Conservation (phyloP, 2,797 vertebrate genomes). For the Natrix natrix region DNA sequence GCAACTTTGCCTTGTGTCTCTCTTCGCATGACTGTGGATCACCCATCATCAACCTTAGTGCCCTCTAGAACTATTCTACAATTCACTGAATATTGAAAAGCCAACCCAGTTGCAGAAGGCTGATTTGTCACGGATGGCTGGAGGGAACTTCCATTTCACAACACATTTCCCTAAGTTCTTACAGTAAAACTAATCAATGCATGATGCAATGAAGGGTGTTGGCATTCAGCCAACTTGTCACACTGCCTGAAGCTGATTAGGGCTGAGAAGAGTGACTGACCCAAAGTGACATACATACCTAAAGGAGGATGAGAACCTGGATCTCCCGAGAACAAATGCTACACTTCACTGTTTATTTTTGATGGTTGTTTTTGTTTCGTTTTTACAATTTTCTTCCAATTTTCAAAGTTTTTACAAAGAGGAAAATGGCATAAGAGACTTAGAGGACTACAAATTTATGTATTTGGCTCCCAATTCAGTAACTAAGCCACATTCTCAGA, state of each 20-base stretch:
- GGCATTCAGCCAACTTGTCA: not conserved
- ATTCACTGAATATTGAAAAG: not conserved
- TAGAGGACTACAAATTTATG: no score
- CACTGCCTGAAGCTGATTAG: not conserved
- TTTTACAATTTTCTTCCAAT: no score
- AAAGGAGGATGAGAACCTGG: not conserved
- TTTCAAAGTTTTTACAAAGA: no score
- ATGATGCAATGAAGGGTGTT: not conserved
- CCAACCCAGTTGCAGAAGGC: not conserved
- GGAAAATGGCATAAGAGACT: no score
- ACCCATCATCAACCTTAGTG: not conserved
- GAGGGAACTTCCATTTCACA: not conserved
- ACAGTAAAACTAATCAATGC: not conserved
- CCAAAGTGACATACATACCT: not conserved
- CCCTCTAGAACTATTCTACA: not conserved
- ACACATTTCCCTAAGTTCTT: not conserved
- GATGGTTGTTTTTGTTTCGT: no score
- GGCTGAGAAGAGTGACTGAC: not conserved
- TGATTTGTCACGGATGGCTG: not conserved
- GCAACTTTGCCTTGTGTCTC: not conserved
- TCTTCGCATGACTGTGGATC: not conserved
- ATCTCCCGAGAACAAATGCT: not conserved
- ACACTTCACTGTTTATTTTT: no score
- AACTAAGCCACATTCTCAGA: not conserved
- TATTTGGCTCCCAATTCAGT: not conserved